A percentile compares a stretch with the other conserved stretches of the same genome.
phyloP scores from a whole-genome alignment of 2,888 invertebrate species.

The Tinea pellionella region DNA sequence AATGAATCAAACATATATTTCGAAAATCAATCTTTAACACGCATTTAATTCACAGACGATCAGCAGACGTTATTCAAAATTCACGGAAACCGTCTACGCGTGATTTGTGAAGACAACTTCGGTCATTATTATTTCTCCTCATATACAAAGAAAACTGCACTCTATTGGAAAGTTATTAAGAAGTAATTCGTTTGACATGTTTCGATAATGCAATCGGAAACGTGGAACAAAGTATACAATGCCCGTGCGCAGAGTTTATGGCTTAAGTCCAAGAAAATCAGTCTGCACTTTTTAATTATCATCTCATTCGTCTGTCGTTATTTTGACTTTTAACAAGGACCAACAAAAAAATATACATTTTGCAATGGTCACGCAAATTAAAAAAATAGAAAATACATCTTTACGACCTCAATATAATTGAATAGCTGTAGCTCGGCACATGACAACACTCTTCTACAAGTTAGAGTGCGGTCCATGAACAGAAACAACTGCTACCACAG shows the following conservation, averaged over 20 bases:
- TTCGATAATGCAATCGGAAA: not conserved
- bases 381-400: too few species aligned
- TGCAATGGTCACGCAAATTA: not conserved
- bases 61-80: slow-evolving; percentile 26
- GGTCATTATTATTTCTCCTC: slow-evolving; percentile 23
- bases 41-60: slow-evolving; percentile 26
- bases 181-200: slow-evolving; percentile 10
- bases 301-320: not conserved
- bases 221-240: not conserved
- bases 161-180: slow-evolving; percentile 11
- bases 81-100: slow-evolving; percentile 26
- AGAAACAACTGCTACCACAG: too few species aligned
- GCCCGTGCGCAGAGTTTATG: not conserved
- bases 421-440: too few species aligned
- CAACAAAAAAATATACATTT: not conserved
- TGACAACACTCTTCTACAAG: too few species aligned
- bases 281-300: slow-evolving; percentile 4
- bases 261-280: slow-evolving; percentile 3
- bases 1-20: not conserved
- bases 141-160: slow-evolving; percentile 21
- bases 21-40: slow-evolving; percentile 16
- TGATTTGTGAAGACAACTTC: slow-evolving; percentile 31
- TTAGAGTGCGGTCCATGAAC: too few species aligned
- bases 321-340: not conserved
- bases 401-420: not conserved